Percentiles rank a stretch among this genome's conserved stretches.
These are phyloP conservation scores for Thamnophis sirtalis DNA, from an alignment of 2,113 vertebrate genomes.

Conservation along the genomic window DNA sequence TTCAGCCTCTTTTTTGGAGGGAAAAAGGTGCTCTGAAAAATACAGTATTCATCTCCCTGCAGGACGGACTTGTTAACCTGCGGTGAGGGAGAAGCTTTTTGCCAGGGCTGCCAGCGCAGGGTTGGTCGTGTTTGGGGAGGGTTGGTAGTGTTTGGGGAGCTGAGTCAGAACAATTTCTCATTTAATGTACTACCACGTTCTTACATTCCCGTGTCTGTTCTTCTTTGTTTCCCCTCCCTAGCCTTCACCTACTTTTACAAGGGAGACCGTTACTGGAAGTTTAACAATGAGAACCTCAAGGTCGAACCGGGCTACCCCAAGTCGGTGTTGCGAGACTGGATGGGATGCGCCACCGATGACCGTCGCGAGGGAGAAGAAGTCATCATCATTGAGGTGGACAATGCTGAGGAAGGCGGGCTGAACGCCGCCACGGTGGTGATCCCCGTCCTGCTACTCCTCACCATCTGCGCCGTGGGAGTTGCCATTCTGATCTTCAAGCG, in stretches of 20 bases:
- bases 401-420: slow-evolving; percentile 67
- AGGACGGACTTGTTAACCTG: no score
- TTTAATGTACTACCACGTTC: not conserved
- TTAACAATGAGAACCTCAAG: slow-evolving; percentile 88
- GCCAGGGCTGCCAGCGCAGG: no score
- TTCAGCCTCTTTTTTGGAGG: no score
- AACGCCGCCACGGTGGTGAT: slow-evolving; percentile 72
- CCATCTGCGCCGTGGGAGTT: slow-evolving; percentile 76
- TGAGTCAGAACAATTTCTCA: not conserved
- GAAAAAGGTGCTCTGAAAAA: no score
- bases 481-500: slow-evolving; percentile 82
- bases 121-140: no score
- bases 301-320: slow-evolving; percentile 87
- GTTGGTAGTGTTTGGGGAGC: no score
- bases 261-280: slow-evolving; percentile 91
- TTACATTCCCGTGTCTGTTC: not conserved
- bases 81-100: no score
- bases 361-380: slow-evolving; percentile 75
- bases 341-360: slow-evolving; percentile 75
- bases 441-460: slow-evolving; percentile 78
- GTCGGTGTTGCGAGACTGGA: slow-evolving; percentile 83
- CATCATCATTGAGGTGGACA: slow-evolving; percentile 79
- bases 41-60: no score
- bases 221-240: slow-evolving; percentile 32
- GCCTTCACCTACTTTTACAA: slow-evolving; percentile 91